Conservation (phyloP, 2,888 invertebrate species). For the Microchrysa polita region DNA sequence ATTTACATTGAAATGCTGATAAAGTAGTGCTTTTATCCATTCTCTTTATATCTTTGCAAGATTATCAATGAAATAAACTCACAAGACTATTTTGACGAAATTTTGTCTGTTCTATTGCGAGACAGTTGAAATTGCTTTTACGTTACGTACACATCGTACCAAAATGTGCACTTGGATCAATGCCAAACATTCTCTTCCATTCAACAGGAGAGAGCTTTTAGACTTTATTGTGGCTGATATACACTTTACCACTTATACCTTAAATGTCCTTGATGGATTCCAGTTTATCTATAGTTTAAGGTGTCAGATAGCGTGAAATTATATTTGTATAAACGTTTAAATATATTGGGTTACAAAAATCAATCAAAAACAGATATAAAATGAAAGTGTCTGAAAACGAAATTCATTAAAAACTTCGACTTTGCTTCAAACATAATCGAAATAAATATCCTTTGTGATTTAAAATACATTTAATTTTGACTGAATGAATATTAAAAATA, state of each 20-base stretch:
- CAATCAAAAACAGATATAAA: too few relatives aligned
- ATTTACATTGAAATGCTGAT: too few relatives aligned
- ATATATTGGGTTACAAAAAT: slow-evolving; percentile 45
- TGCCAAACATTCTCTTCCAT: not conserved
- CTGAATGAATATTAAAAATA: too few relatives aligned
- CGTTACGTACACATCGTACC: slow-evolving; percentile 5
- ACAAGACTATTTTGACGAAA: not conserved
- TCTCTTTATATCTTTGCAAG: too few relatives aligned
- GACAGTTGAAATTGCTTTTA: slow-evolving; percentile 45
- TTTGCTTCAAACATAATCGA: too few relatives aligned
- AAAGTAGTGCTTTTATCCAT: too few relatives aligned
- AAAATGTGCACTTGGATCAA: not conserved
- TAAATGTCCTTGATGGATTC: slow-evolving; percentile 66
- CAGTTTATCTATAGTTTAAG: slow-evolving; percentile 64
- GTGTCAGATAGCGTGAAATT: slow-evolving; percentile 56
- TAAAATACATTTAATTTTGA: too few relatives aligned
- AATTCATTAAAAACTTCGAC: too few relatives aligned
- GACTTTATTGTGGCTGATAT: slow-evolving; percentile 39
- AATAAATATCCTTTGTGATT: too few relatives aligned
- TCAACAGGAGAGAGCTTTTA: not conserved
- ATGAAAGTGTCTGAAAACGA: too few relatives aligned
- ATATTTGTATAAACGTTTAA: slow-evolving; percentile 49
- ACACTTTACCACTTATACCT: slow-evolving; percentile 60
- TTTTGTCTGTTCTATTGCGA: not conserved
- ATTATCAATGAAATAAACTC: not conserved